phyloP scores from a whole-genome alignment of 2,888 invertebrate species.

The Alentia gelatinosa region DNA sequence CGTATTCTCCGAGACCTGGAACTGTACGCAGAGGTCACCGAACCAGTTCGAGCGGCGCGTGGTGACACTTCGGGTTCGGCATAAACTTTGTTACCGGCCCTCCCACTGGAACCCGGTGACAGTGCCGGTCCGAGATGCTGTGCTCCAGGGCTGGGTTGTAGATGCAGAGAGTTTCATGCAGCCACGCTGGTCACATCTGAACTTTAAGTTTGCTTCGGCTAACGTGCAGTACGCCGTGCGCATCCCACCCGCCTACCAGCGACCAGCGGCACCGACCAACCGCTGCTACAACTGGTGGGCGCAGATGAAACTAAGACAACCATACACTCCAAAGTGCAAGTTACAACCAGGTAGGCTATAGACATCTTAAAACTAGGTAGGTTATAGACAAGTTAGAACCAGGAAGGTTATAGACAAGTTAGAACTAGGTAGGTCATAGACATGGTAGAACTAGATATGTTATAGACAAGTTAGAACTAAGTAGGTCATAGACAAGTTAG shows the following conservation, averaged over 20 bases:
- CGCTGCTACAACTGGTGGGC: constrained; percentile 57
- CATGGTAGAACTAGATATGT: not conserved
- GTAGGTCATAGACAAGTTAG: too few relatives aligned
- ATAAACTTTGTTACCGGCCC: constrained; percentile 51
- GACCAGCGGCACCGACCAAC: constrained; percentile 40
- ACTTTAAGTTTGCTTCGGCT: constrained; percentile 46
- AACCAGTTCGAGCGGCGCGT: not conserved
- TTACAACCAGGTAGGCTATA: constrained; percentile 56
- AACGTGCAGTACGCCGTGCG: constrained; percentile 13
- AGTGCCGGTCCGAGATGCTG: not conserved
- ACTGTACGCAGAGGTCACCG: not conserved
- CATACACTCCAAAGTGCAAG: constrained; percentile 55
- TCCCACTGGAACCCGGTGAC: constrained; percentile 48
- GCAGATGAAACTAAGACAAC: not conserved
- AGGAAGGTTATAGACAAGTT: too few relatives aligned
- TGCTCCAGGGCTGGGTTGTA: constrained; percentile 46
- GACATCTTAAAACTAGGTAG: too few relatives aligned
- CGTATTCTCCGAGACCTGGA: not conserved
- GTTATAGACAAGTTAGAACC: too few relatives aligned
- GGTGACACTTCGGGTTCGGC: constrained; percentile 24
- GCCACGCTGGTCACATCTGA: not conserved
- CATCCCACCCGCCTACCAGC: constrained; percentile 50
- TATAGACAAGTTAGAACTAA: too few relatives aligned
- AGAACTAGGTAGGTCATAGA: too few relatives aligned
- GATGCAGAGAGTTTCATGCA: not conserved